phyloP scores from a whole-genome alignment of 2,113 vertebrate genomes.

The Cairina moschata region DNA sequence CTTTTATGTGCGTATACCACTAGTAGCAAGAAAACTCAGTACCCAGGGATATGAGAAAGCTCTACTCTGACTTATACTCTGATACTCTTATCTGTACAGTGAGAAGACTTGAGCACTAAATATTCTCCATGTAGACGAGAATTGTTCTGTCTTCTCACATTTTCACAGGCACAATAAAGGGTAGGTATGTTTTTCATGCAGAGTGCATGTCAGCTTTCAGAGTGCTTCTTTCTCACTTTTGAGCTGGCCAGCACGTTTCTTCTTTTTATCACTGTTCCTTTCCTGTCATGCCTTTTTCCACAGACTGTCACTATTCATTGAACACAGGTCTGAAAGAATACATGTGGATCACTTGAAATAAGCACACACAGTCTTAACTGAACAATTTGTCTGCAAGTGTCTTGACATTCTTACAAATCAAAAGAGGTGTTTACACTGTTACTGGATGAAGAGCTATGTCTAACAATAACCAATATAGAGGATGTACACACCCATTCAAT shows the following conservation, averaged over 20 bases:
- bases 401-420: neutral
- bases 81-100: neutral
- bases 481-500: neutral
- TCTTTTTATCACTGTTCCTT: neutral
- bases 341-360: neutral
- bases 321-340: neutral
- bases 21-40: neutral
- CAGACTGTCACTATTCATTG: neutral
- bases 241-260: conserved; percentile 13
- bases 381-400: neutral
- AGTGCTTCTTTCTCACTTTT: neutral
- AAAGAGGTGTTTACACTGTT: neutral
- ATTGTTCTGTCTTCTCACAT: neutral
- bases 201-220: neutral
- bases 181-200: neutral
- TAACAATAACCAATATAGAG: neutral
- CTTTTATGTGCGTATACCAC: neutral
- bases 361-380: neutral
- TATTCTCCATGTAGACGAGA: neutral
- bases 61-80: neutral
- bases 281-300: neutral
- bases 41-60: neutral
- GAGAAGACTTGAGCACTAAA: neutral
- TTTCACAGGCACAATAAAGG: neutral
- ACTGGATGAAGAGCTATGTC: neutral